Evolutionary conservation across 2,888 invertebrate species (phyloP).

Genomic region (Lamproptera curius): DNA sequence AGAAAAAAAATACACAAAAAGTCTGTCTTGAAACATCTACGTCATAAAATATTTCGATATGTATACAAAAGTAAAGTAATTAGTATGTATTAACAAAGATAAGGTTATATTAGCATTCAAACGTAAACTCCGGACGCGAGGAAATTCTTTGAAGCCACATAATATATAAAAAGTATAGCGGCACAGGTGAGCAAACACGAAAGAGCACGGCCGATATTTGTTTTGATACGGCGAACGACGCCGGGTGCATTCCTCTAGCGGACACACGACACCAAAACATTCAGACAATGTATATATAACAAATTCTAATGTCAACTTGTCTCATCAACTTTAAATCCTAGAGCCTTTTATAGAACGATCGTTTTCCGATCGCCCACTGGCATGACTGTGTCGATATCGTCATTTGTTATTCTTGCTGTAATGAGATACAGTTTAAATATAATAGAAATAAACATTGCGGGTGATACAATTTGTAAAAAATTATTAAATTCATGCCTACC

Average conservation of each 20-base stretch:
- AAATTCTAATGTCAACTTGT: not conserved
- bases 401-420: no score
- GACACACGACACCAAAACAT: slow-evolving; percentile 31
- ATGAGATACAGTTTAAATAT: no score
- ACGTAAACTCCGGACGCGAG: slow-evolving; percentile 1
- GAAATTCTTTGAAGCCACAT: not conserved
- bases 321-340: no score
- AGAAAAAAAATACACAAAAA: no score
- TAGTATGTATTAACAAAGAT: slow-evolving; percentile 6
- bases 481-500: no score
- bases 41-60: no score
- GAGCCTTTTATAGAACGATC: no score
- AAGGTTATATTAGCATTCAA: not conserved
- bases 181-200: slow-evolving; percentile 25
- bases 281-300: not conserved
- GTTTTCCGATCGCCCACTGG: no score
- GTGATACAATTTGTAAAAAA: no score
- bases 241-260: slow-evolving; percentile 36
- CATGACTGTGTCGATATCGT: no score
- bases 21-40: no score
- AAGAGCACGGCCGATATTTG: slow-evolving; percentile 32
- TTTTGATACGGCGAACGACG: slow-evolving; percentile 37
- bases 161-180: not conserved
- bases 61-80: slow-evolving; percentile 4
- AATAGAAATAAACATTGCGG: no score